These are phyloP conservation scores for Drosophila differens DNA, from an alignment of 2,888 invertebrate genomes.

Conservation along the genomic window DNA sequence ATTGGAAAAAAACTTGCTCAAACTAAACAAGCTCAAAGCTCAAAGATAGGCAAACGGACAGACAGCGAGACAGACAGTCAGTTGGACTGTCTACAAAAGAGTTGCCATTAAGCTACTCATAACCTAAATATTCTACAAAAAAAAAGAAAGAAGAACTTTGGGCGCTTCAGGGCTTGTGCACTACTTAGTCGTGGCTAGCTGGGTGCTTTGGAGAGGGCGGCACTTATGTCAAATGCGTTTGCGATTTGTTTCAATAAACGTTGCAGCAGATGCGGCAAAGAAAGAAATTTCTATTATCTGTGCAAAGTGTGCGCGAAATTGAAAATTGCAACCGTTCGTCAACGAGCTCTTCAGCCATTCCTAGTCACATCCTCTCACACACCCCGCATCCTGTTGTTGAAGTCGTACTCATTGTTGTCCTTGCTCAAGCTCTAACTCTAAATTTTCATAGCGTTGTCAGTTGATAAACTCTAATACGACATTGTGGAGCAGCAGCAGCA, in stretches of 20 bases:
- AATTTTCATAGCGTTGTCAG: constrained; percentile 75
- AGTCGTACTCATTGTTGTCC: constrained; percentile 21
- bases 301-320: constrained; percentile 82
- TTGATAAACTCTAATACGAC: constrained; percentile 81
- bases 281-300: constrained; percentile 81
- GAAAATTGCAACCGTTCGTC: constrained; percentile 70
- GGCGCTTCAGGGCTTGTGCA: background rate
- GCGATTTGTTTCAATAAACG: constrained; percentile 80
- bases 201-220: constrained; percentile 18
- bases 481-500: constrained; percentile 53
- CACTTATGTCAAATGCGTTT: constrained; percentile 80
- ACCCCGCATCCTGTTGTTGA: background rate
- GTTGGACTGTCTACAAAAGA: constrained; percentile 42
- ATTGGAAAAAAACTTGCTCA: constrained; percentile 20
- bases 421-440: constrained; percentile 53
- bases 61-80: background rate
- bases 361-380: background rate
- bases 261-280: constrained; percentile 57
- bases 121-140: constrained; percentile 64
- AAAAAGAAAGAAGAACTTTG: constrained; percentile 19
- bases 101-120: constrained; percentile 75
- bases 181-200: background rate
- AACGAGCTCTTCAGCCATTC: background rate
- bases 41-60: background rate
- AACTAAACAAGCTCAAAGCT: constrained; percentile 43